Conservation (phyloP, 2,113 vertebrate genomes). For the Corydoras maculifer region DNA sequence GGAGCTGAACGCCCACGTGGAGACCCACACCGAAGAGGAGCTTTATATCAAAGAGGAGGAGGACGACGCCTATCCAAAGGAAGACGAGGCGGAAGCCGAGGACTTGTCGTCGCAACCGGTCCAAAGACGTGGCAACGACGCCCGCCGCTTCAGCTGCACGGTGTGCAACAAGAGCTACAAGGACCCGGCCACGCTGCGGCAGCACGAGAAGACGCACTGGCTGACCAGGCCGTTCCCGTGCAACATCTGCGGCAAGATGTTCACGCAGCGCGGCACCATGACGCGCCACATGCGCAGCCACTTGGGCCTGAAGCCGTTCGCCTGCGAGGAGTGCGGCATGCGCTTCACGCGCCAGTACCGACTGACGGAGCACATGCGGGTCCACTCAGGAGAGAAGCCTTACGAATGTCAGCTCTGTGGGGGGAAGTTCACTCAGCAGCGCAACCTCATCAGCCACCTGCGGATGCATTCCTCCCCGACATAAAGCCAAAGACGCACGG, state of each 20-base stretch:
- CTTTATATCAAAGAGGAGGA: constrained; percentile 83
- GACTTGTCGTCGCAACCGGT: constrained; percentile 70
- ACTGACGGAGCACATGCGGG: constrained; percentile 88
- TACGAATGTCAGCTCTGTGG: constrained; percentile 90
- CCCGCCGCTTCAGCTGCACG: constrained; percentile 77
- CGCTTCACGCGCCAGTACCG: constrained; percentile 89
- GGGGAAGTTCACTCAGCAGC: constrained; percentile 88
- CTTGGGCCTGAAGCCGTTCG: constrained; percentile 84
- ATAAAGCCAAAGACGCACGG: constrained; percentile 67
- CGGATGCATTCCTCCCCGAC: constrained; percentile 86
- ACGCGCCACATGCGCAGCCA: constrained; percentile 91
- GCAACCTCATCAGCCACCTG: constrained; percentile 89
- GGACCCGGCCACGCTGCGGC: constrained; percentile 79
- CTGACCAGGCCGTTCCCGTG: constrained; percentile 83
- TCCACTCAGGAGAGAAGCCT: constrained; percentile 90
- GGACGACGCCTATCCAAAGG: constrained; percentile 73
- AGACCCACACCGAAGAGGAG: constrained; percentile 82
- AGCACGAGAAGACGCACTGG: constrained; percentile 92
- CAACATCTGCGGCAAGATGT: constrained; percentile 89
- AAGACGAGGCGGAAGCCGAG: constrained; percentile 71
- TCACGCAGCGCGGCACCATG: constrained; percentile 88
- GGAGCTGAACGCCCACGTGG: constrained; percentile 82
- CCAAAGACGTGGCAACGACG: constrained; percentile 53
- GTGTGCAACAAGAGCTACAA: constrained; percentile 89
- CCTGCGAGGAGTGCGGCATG: constrained; percentile 88